A percentile compares a stretch with the other conserved stretches of the same genome.
phyloP scores from a whole-genome alignment of 2,113 vertebrate genomes.

The Apeltes quadracus region DNA sequence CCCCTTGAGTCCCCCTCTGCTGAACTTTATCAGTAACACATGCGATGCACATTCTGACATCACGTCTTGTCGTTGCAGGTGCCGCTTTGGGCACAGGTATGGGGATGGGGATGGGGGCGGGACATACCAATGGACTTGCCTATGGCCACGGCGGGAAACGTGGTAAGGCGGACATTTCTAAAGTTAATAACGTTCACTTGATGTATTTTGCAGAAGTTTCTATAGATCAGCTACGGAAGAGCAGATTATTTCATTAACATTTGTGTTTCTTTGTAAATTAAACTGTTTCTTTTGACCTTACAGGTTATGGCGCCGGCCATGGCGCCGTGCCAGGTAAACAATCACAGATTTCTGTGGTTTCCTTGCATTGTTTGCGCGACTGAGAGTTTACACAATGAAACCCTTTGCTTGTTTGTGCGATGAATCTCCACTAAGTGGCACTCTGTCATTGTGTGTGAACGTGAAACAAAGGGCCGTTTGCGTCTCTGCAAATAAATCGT shows the following conservation, averaged over 20 bases:
- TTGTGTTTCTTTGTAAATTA: not conserved
- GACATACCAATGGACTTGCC: constrained; percentile 58
- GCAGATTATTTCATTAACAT: not conserved
- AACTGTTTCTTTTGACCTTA: constrained; percentile 21
- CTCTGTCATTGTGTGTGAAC: constrained; percentile 24
- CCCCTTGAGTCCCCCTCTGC: not conserved
- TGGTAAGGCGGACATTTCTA: constrained; percentile 45
- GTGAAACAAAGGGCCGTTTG: constrained; percentile 18
- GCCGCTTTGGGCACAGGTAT: constrained; percentile 61
- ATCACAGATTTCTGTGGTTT: not conserved
- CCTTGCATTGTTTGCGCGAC: not conserved
- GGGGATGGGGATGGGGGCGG: constrained; percentile 58
- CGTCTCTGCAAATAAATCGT: constrained; percentile 20
- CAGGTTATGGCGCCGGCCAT: constrained; percentile 67
- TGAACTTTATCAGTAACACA: not conserved
- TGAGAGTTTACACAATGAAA: not conserved
- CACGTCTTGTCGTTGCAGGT: constrained; percentile 45
- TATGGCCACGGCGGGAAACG: constrained; percentile 64
- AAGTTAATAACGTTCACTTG: not conserved
- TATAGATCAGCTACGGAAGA: not conserved
- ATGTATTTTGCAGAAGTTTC: not conserved
- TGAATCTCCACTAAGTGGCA: constrained; percentile 30
- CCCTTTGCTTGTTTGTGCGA: constrained; percentile 22
- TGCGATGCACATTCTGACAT: too few species aligned
- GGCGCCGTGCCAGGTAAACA: constrained; percentile 69